Percentiles rank a stretch among this genome's conserved stretches.
Conservation (phyloP, 2,113 vertebrate genomes). For the Empidonax traillii region DNA sequence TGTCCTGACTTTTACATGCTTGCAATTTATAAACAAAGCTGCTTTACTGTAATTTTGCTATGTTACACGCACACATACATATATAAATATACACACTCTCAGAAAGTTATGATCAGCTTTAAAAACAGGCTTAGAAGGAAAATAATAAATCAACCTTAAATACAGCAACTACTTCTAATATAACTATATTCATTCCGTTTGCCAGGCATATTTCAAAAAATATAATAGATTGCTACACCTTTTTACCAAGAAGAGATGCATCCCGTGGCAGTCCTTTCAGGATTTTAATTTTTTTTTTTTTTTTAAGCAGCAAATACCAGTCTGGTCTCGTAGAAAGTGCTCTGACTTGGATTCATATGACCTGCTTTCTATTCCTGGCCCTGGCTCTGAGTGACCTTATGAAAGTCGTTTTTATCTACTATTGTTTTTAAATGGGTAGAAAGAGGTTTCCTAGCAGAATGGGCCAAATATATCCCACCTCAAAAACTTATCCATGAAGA, state of each 20-base stretch:
- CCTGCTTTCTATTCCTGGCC: constrained; percentile 54
- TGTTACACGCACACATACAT: background rate
- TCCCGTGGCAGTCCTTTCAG: background rate
- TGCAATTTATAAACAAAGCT: constrained; percentile 1
- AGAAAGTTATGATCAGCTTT: constrained; percentile 2
- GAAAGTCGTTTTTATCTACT: constrained; percentile 33
- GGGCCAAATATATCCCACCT: background rate
- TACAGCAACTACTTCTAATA: background rate
- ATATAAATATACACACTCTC: background rate
- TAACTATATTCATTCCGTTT: constrained; percentile 6
- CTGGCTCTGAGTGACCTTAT: constrained; percentile 32
- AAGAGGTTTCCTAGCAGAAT: background rate
- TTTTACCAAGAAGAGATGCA: background rate
- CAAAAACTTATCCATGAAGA: background rate
- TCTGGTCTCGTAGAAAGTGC: constrained; percentile 23
- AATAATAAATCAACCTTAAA: constrained; percentile 2
- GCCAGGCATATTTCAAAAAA: background rate
- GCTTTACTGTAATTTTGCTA: background rate
- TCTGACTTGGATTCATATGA: constrained; percentile 48
- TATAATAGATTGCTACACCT: background rate
- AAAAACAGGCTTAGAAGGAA: constrained; percentile 5
- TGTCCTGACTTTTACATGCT: background rate
- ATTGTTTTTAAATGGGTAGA: constrained; percentile 45
- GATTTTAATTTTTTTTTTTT: constrained; percentile 34
- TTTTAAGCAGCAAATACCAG: constrained; percentile 23